Base-by-base conservation (phyloP, 2,797 vertebrate genomes). In the Dendrocincla tyrannina region DNA sequence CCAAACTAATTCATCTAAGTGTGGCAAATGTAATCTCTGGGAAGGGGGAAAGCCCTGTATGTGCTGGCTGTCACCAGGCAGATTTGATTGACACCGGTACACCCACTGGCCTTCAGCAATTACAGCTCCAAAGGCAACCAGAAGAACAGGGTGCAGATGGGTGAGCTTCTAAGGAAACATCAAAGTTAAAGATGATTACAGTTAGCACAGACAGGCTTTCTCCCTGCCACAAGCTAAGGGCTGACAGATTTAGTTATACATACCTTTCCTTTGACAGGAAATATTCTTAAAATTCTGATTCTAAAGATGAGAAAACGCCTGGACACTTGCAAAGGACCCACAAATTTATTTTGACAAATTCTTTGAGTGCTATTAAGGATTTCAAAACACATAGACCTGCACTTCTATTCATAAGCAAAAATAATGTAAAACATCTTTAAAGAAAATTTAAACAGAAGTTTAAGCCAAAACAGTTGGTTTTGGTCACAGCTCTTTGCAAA, bases 51-150 rank as follows among this genome's bases (percentile, higher is more conserved):
- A 53, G 73, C 30, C 55, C 62, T 87, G 37, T 25, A 12, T 19
- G 8, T 39, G 25, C 55, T 72, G 42, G 18, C 55, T 76, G 63
- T 56, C 81, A 63, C 23, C 46, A 39, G 59, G 33, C 2, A 0
- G 2, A 46, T 35, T 22, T 92, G 86, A 89, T 8, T 95, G 76
- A 69, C 80, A 84, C 24, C 35, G 76, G 32, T 78, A 55, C 80
- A 90, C 83, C 88, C 96, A 89, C 49, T n/a, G 59, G 88, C 72
- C 88, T 73, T 72, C 81, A 75, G 75, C 67, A 91, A 39, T 46
- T 22, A 49, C 64, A 85, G 33, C 84, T 87, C 91, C 46, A 46
- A 95, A 55, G 14, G 35, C 50, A 75, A 63, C 9, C 79, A 55
- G 74, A 70, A 75, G 25, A 23, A 39, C 49, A 55, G 33, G 39